Base-by-base conservation (phyloP, 1,140 invertebrate species). In the Aphelenchoides fujianensis region DNA sequence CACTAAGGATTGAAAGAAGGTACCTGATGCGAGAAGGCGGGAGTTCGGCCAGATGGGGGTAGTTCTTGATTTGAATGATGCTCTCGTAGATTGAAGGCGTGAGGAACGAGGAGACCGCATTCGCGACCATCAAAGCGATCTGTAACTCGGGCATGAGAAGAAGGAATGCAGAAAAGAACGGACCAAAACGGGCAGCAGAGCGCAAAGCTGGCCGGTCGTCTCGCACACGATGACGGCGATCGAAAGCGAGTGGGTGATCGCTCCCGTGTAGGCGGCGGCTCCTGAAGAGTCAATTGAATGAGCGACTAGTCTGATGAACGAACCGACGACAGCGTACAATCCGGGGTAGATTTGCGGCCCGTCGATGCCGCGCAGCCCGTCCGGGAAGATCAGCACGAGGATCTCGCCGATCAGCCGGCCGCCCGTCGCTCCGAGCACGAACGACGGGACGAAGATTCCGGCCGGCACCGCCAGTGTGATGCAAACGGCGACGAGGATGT, bases 181-280 rank as follows among this genome's bases (percentile, higher is more conserved):
- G 77, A 88, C 86, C 90, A 98, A 95, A 63, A 97, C 92, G 0
- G 95, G 95, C 41, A 98, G 90, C 28, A 98, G 91, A 80, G 98
- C 94, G 12, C 92, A 94, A 74, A 98, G 94, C 86, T 97, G 93
- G 57, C 94, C 94, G 2, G 95, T 98, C 90, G 98, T 92, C 87
- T 98, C 96, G 85, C 97, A 96, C 32, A 97, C 92, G 75, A 98
- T 98, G 52, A 98, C 94, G 73, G 93, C 93, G 31, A 96, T 95
- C 0, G 94, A 97, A 35, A 98, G 93, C 0, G 96, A 97, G 84
- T 97, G 92, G 0, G 96, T 98, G 92, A 68, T 92, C 12, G 81
- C 75, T 12, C 81, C 81, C 1, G 81, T 84, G 59, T 79, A 83
- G 0, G 81, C 83, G 27, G 81, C 81, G 27, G 81, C 81, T 35